A percentile compares a stretch with the other conserved stretches of the same genome.
phyloP scores from a whole-genome alignment of 1,140 invertebrate species.

The Ruditapes philippinarum region DNA sequence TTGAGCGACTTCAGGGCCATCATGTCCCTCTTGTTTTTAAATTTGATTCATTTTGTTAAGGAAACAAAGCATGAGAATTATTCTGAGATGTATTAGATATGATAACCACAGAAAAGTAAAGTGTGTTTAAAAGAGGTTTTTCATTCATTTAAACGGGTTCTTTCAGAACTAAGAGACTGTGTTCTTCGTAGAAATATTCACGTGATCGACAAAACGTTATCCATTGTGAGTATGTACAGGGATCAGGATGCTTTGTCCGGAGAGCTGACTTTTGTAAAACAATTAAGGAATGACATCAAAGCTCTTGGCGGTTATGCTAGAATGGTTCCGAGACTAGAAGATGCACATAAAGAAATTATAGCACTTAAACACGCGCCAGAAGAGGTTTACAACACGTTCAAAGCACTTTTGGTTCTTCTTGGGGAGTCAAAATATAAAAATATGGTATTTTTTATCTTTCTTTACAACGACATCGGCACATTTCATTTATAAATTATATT shows the following conservation, averaged over 20 bases:
- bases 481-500: no score
- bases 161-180: conserved; percentile 47
- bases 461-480: no score
- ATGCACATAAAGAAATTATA: not conserved
- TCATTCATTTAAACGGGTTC: no score
- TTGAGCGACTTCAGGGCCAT: no score
- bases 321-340: not conserved
- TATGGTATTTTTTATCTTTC: no score
- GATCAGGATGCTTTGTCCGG: not conserved
- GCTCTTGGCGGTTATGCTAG: not conserved
- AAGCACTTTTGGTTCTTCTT: not conserved
- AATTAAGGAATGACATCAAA: not conserved
- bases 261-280: not conserved
- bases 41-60: no score
- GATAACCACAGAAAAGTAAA: no score
- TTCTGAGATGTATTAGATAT: no score
- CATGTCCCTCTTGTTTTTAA: no score
- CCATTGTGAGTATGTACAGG: not conserved
- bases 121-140: no score
- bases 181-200: conserved; percentile 5
- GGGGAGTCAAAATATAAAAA: not conserved
- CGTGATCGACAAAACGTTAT: not conserved
- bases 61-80: no score
- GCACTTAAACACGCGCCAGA: not conserved
- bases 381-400: not conserved